These are phyloP conservation scores for Myiothlypis chrysogaster DNA, from an alignment of 2,797 vertebrate genomes.

Conservation along the genomic window DNA sequence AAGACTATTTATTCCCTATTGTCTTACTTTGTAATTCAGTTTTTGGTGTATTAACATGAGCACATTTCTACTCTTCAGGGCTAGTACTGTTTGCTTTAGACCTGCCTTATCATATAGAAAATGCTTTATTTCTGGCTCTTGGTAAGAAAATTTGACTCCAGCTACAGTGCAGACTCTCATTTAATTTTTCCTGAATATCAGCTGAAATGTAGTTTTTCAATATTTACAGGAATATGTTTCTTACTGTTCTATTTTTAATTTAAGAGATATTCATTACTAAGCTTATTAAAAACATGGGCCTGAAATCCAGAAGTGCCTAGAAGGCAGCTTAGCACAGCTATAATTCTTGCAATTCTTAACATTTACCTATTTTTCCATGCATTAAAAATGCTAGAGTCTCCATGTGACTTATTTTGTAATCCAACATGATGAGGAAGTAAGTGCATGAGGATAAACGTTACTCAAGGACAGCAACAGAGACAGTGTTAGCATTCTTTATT, in stretches of 20 bases:
- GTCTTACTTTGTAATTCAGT: neutral
- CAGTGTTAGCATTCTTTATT: neutral
- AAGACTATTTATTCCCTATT: neutral
- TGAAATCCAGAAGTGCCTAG: neutral
- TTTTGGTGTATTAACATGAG: neutral
- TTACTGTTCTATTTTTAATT: neutral
- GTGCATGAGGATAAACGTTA: neutral
- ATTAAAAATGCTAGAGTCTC: neutral
- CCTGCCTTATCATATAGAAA: neutral
- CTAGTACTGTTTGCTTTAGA: neutral
- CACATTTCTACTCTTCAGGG: neutral
- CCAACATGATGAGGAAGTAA: neutral
- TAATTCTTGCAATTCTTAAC: neutral
- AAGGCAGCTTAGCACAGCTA: neutral
- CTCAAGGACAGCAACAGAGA: neutral
- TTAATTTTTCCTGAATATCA: neutral
- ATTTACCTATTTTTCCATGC: neutral
- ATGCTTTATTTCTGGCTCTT: neutral
- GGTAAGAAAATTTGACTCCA: neutral
- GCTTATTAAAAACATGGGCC: neutral
- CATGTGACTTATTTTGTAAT: neutral
- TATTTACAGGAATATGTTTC: neutral
- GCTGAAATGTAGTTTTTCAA: conserved; percentile 22
- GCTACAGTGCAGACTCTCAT: neutral
- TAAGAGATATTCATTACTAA: neutral